Percentiles rank a stretch among this genome's conserved stretches.
Evolutionary conservation across 2,797 vertebrate species (phyloP).

Genomic region (Characodon lateralis): DNA sequence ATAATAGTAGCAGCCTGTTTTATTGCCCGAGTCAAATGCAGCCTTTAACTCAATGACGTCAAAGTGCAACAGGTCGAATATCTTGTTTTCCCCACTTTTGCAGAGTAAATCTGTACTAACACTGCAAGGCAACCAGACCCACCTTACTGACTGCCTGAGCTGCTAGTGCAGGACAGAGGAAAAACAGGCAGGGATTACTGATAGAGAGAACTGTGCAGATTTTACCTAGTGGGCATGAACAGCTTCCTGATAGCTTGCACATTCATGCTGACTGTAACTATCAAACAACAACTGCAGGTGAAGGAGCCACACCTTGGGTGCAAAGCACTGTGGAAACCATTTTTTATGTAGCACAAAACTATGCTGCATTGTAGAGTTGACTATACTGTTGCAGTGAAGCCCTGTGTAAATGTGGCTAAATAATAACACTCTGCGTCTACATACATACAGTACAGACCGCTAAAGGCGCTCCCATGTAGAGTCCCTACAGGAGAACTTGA

Average conservation of each 20-base stretch:
- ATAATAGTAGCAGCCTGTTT: too few relatives aligned
- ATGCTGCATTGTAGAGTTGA: background rate
- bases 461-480: slow-evolving; percentile 32
- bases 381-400: background rate
- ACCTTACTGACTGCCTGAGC: background rate
- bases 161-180: background rate
- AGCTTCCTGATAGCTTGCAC: slow-evolving; percentile 39
- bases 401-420: background rate
- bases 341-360: background rate
- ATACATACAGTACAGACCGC: slow-evolving; percentile 15
- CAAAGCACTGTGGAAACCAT: background rate
- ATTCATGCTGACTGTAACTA: background rate
- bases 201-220: slow-evolving; percentile 22
- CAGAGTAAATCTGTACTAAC: background rate
- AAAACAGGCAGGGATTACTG: slow-evolving; percentile 26
- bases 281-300: slow-evolving; percentile 10
- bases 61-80: background rate
- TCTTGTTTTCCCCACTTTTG: background rate
- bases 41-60: background rate
- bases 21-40: too few relatives aligned
- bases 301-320: slow-evolving; percentile 38
- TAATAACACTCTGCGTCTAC: background rate
- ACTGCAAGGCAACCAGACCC: background rate
- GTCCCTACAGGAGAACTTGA: slow-evolving; percentile 28
- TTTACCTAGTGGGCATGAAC: slow-evolving; percentile 61